Evolutionary conservation across 2,113 vertebrate species (phyloP).

Genomic region (Malurus alboscapulatus): DNA sequence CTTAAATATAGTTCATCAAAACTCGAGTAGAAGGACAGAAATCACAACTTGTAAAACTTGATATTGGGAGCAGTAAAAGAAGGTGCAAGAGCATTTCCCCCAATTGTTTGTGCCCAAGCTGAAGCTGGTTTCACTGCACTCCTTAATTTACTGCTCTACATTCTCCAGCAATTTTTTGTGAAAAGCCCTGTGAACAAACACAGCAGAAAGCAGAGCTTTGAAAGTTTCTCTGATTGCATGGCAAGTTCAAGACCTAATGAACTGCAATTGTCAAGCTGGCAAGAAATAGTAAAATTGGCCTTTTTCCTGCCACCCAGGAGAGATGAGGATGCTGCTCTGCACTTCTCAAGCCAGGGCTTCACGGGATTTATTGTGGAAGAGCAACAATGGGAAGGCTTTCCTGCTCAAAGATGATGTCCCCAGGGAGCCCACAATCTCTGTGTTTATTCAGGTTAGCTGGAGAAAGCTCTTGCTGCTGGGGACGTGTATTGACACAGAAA

Average conservation of each 20-base stretch:
- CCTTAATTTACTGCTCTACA: background rate
- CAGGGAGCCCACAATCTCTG: background rate
- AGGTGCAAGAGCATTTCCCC: background rate
- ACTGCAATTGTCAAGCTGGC: background rate
- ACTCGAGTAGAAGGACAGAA: background rate
- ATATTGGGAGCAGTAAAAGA: background rate
- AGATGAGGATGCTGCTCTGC: background rate
- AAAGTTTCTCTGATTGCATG: background rate
- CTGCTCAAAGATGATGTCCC: background rate
- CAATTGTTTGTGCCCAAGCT: background rate
- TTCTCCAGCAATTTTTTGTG: background rate
- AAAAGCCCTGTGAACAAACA: background rate
- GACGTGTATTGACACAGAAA: background rate
- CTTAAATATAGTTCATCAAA: background rate
- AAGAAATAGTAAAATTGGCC: background rate
- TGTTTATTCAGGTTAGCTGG: conserved; percentile 11
- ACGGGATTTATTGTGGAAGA: background rate
- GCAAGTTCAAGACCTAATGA: background rate
- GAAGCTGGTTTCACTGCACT: background rate
- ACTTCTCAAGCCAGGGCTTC: background rate
- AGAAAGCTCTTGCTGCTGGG: background rate
- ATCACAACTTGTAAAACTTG: background rate
- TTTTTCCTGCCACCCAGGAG: background rate
- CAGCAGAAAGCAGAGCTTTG: background rate
- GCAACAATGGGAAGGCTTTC: background rate